Evolutionary conservation across 2,888 invertebrate genomes (phyloP).

Genomic region (Clepsis dumicolana): DNA sequence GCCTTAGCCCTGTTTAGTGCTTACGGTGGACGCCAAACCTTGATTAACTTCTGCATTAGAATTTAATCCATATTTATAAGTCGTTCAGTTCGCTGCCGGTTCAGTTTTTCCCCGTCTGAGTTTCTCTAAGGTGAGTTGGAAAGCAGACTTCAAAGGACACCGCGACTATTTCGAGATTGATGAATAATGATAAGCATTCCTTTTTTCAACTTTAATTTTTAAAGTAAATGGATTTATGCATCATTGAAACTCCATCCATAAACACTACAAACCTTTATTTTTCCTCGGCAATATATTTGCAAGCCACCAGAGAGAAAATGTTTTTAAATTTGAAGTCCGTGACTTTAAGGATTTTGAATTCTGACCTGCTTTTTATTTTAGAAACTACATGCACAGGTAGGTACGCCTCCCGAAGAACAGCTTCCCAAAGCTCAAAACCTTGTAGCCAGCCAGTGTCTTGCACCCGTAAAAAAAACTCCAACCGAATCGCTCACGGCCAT

Average conservation of each 20-base stretch:
- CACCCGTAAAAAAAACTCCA: constrained; percentile 43
- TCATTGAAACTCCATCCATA: no score
- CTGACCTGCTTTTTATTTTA: no score
- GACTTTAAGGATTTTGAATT: no score
- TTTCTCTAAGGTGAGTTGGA: background rate
- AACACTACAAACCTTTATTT: no score
- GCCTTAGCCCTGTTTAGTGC: constrained; percentile 18
- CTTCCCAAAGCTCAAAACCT: background rate
- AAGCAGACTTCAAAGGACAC: background rate
- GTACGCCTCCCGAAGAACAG: background rate
- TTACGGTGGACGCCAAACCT: constrained; percentile 2
- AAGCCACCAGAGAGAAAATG: no score
- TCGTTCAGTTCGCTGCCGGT: background rate
- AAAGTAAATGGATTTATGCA: no score
- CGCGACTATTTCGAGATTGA: background rate
- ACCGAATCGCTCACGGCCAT: constrained; percentile 63
- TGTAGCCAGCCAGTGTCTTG: constrained; percentile 39
- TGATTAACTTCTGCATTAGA: background rate
- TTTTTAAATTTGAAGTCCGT: no score
- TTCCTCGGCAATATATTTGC: no score
- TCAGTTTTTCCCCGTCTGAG: constrained; percentile 7
- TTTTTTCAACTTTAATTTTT: no score
- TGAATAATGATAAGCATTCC: background rate
- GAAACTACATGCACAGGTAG: no score
- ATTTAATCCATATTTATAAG: constrained; percentile 21